Evolutionary conservation across 2,888 invertebrate species (phyloP), one percentile per base, ranked within the genome.

Genomic region (Melipona beecheii): DNA sequence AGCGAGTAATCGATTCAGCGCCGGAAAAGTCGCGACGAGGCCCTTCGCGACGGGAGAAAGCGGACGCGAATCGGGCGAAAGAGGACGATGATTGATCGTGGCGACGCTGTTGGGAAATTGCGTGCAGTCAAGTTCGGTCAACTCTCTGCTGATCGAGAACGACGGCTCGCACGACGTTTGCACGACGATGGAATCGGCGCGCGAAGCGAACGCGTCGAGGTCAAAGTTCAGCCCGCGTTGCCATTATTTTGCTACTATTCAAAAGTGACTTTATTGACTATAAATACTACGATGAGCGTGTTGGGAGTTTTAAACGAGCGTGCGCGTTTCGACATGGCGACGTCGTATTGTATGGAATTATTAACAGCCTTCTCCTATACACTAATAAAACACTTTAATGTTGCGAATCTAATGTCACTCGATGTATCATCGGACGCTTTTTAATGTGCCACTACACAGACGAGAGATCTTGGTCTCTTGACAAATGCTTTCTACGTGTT

Each of bases 401-500:
- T 31, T 52, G 27, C 13, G 4, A 17, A 5, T 69, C n/a, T 69
- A 69, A 69, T 69, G 27, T 6, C 52, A n/a, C 13, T 27, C 19
- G 50, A 31, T 69, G 52, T 52, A 69, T 69, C 69, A 69, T 11
- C 52, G 31, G 15, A 15, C 52, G 73, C 77, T 9, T 43, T 75
- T 77, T 72, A 77, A 84, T 72, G 71, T 75, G 78, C 84, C 83
- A 78, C 50, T 9, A 9, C 43, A 43, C 11, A 43, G 43, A 43
- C 65, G 69, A n/a, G 75, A 79, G 73, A 84, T 76, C 75, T 65
- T 58, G 73, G 75, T 73, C 82, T 74, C 83, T 65, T 78, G 87
- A 87, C 87, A 87, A 85, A 87, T 87, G 86, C 83, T 88, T 86
- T 87, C 86, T 88, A 87, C 82, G 83, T 80, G 81, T 87, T 72